Evolutionary conservation across 2,113 vertebrate species (phyloP), one percentile per base, ranked within the genome.

Genomic region (Serilophus lunatus): DNA sequence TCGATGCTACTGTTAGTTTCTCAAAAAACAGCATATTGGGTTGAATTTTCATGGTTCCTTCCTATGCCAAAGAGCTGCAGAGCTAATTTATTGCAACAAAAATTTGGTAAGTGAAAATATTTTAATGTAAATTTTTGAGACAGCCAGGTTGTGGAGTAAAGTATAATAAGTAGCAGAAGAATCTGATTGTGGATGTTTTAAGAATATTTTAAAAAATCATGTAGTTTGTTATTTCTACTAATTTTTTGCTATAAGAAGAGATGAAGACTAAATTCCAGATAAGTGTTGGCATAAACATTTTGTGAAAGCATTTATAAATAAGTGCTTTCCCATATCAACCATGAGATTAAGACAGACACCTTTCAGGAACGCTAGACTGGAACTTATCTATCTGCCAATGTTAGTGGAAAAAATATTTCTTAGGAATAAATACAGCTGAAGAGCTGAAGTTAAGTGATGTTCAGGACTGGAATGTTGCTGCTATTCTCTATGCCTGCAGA

Each of bases 11-110:
- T 88, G 86, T 82, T 91, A 85, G 76, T 90, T 89, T 97, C 89
- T 70, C 59, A 44, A 74, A 85, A 5, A 0, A 33, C 23, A 69
- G n/a, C 3, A 0, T n/a, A 26, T 44, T n/a, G 10, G 63, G 82
- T 96, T 95, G 82, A 56, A 45, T 88, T 96, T 51, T 88, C 61
- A 50, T 86, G 86, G 71, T 68, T 97, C 82, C 69, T 74, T 50
- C 56, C 31, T 35, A 7, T 23, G 9, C 6, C 33, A 36, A 59
- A 77, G 26, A 80, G 8, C 22, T 53, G 31, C 38, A 56, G 50
- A 75, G 25, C 28, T 69, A 5, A 25, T 47, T 70, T 78, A 4
- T 72, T 82, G 36, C 49, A 51, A 36, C 8, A 65, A n/a, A 74
- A 44, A 47, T 19, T 12, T 66, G 33, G 28, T 38, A 63, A 83